Evolutionary conservation across 2,797 vertebrate species (phyloP).

Genomic region (Nasua narica): DNA sequence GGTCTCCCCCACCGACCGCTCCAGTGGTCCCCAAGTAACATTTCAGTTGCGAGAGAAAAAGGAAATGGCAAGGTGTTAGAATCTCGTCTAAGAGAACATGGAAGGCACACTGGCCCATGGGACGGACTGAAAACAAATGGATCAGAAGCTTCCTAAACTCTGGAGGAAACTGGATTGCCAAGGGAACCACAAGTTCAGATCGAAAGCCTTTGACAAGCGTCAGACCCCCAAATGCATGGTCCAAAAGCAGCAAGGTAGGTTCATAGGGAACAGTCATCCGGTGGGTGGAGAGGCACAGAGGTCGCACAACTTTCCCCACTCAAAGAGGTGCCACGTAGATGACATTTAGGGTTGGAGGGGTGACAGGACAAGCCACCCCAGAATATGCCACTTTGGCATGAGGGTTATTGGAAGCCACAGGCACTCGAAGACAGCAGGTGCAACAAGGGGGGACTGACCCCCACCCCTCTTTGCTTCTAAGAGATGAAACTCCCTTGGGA

Average conservation of each 20-base stretch:
- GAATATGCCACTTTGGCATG: background rate
- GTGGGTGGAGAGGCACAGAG: background rate
- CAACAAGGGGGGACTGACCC: background rate
- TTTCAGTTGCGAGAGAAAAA: background rate
- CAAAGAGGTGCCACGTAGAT: background rate
- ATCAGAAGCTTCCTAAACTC: background rate
- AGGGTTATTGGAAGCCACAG: background rate
- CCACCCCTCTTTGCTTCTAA: background rate
- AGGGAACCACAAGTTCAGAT: background rate
- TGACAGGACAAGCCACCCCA: background rate
- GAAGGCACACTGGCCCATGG: background rate
- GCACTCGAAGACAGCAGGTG: too few relatives aligned
- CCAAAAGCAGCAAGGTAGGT: background rate
- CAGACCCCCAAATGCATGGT: background rate
- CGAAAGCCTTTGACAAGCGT: background rate
- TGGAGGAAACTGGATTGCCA: background rate
- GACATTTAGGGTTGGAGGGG: background rate
- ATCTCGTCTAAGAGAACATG: background rate
- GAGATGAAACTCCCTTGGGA: background rate
- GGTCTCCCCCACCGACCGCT: background rate
- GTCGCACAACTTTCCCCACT: fast-evolving
- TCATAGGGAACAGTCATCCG: background rate
- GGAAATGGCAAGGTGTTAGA: background rate
- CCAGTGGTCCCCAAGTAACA: background rate
- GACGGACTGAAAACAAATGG: background rate